These are phyloP conservation scores for Halcyon malimbica DNA, from an alignment of 2,113 vertebrate species.

Conservation along the genomic window DNA sequence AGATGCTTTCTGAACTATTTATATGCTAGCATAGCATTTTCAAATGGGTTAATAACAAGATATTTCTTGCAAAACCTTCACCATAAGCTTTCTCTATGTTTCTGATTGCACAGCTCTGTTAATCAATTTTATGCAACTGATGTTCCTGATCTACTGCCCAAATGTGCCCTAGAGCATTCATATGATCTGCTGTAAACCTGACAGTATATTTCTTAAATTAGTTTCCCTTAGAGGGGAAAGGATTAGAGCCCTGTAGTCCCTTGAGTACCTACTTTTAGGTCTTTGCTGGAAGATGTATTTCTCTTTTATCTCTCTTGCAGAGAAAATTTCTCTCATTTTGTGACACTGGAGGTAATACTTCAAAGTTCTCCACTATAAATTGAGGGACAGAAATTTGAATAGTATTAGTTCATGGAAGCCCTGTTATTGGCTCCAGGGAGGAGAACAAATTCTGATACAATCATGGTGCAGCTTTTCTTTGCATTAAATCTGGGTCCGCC, in stretches of 20 bases:
- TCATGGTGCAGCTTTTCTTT: background rate
- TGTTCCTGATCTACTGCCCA: background rate
- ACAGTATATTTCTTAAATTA: slow-evolving; percentile 12
- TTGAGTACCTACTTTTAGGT: background rate
- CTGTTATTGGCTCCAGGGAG: background rate
- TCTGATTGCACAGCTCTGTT: background rate
- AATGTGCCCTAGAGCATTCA: background rate
- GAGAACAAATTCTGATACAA: background rate
- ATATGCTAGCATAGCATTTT: background rate
- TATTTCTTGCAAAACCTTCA: background rate
- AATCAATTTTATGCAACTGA: slow-evolving; percentile 23
- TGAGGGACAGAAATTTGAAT: slow-evolving; percentile 1
- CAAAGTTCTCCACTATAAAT: slow-evolving; percentile 2
- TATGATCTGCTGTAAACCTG: background rate
- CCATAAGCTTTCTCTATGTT: background rate
- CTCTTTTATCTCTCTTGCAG: slow-evolving; percentile 31
- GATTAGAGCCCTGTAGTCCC: background rate
- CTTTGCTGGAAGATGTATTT: background rate
- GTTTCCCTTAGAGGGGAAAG: background rate
- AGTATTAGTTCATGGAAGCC: background rate
- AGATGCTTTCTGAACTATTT: background rate
- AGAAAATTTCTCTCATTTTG: slow-evolving; percentile 35
- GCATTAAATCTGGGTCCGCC: background rate
- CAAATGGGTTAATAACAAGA: background rate
- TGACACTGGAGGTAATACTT: slow-evolving; percentile 21